A percentile compares a stretch with the other conserved stretches of the same genome.
Evolutionary conservation across 1,140 invertebrate genomes (phyloP).

Genomic region (Brachionus manjavacas): DNA sequence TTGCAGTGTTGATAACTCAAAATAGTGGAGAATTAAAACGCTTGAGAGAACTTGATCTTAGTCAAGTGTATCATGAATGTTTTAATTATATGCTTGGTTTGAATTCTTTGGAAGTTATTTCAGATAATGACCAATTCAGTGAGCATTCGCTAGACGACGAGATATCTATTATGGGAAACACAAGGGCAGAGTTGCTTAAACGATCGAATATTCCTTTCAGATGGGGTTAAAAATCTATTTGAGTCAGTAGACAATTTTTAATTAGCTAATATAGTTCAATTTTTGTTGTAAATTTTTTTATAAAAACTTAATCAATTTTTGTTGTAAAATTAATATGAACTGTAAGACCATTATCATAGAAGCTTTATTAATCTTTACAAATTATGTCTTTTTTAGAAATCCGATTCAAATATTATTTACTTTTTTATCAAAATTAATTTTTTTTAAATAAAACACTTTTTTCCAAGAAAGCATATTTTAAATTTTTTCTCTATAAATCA

Average conservation of each 20-base stretch:
- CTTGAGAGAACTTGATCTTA: not conserved
- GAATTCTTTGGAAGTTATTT: not conserved
- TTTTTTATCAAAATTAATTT: not conserved
- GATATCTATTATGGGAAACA: not conserved
- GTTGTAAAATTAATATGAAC: not conserved
- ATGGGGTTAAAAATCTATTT: not conserved
- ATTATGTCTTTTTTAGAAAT: not conserved
- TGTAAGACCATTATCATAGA: not conserved
- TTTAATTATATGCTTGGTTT: not conserved
- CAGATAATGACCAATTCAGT: not conserved
- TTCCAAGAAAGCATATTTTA: not conserved
- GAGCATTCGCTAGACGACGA: not conserved
- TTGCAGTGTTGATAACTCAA: not conserved
- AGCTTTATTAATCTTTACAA: not conserved
- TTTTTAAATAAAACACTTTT: not conserved
- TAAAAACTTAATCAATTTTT: not conserved
- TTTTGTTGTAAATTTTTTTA: not conserved
- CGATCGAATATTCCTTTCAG: conserved; percentile 12
- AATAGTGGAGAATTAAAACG: not conserved
- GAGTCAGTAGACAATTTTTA: not conserved
- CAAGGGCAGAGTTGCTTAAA: not conserved
- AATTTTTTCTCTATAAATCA: too few relatives aligned
- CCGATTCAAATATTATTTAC: not conserved
- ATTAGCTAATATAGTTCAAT: not conserved
- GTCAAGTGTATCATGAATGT: not conserved